Evolutionary conservation across 2,888 invertebrate genomes (phyloP).

Genomic region (Heliothis peltigera): DNA sequence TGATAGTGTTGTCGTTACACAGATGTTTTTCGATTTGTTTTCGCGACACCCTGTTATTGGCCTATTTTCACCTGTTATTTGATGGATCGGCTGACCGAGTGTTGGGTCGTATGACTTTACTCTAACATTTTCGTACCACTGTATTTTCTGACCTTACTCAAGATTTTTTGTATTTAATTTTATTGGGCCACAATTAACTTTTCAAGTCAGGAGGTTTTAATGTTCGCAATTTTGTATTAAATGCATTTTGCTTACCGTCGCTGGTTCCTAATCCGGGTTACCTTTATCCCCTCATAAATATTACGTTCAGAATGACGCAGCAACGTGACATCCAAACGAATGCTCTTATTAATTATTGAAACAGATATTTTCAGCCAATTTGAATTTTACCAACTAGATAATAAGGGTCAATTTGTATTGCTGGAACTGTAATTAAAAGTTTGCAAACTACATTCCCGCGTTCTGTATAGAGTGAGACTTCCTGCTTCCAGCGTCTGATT

Average conservation of each 20-base stretch:
- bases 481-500: conserved; percentile 62
- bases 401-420: conserved; percentile 51
- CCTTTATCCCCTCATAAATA: conserved; percentile 52
- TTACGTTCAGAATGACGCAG: conserved; percentile 51
- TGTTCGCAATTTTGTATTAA: conserved; percentile 8
- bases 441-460: conserved; percentile 51
- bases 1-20: conserved; percentile 67
- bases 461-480: conserved; percentile 51
- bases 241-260: conserved; percentile 16
- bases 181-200: not conserved
- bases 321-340: conserved; percentile 59
- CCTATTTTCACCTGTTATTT: conserved; percentile 65
- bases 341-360: conserved; percentile 57
- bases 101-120: conserved; percentile 34
- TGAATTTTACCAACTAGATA: conserved; percentile 30
- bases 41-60: conserved; percentile 65
- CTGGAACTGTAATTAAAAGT: conserved; percentile 56
- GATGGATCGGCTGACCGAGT: conserved; percentile 46
- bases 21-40: conserved; percentile 66
- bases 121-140: conserved; percentile 22
- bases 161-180: not conserved
- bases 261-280: conserved; percentile 28
- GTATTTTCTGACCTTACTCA: conserved; percentile 32
- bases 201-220: conserved; percentile 8
- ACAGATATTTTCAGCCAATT: conserved; percentile 20